Conservation (phyloP, 2,113 vertebrate genomes). For the Falco punctatus region DNA sequence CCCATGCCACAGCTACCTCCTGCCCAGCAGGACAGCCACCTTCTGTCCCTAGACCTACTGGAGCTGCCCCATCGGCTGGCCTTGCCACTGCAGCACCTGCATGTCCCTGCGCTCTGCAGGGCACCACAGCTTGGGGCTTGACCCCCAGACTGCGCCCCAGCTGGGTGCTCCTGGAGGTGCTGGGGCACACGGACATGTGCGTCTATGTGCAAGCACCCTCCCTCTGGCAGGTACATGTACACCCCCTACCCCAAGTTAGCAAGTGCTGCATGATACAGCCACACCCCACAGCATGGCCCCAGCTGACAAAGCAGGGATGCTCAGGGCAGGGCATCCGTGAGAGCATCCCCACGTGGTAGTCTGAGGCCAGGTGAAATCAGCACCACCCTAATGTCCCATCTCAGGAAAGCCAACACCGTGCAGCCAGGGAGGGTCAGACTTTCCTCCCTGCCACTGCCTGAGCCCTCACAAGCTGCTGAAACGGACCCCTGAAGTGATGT, state of each 20-base stretch:
- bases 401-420: not conserved
- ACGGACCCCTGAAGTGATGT: not conserved
- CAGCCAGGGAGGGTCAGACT: not conserved
- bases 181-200: rapidly evolving
- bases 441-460: not conserved
- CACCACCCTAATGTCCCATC: not conserved
- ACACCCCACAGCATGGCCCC: rapidly evolving
- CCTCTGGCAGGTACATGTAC: not conserved
- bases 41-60: not conserved
- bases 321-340: not conserved
- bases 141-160: not conserved
- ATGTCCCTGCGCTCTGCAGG: rapidly evolving
- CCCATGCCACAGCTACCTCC: not conserved
- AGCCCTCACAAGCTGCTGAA: not conserved
- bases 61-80: not conserved
- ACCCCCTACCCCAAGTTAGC: not conserved
- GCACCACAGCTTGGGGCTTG: not conserved
- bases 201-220: not conserved
- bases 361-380: not conserved
- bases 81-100: rapidly evolving
- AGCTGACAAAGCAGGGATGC: not conserved
- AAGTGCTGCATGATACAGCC: not conserved
- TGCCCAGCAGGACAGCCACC: not conserved
- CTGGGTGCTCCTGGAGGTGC: rapidly evolving
- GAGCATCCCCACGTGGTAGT: not conserved